Evolutionary conservation across 2,797 vertebrate species (phyloP).

Genomic region (Nyctibius grandis): DNA sequence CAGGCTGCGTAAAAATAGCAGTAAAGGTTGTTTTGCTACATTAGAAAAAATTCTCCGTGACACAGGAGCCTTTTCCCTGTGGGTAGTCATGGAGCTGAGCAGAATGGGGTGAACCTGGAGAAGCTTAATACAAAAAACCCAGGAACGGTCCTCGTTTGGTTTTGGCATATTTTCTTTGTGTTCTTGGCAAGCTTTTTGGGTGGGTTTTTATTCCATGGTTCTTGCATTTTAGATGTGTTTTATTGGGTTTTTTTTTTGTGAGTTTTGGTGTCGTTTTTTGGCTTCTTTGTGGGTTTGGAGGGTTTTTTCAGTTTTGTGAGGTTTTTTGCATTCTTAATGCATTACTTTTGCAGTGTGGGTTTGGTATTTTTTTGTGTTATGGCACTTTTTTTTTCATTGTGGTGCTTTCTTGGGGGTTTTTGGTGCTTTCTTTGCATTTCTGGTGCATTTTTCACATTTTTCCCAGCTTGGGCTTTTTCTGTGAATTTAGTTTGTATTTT

Average conservation of each 20-base stretch:
- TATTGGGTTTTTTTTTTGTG: rapidly evolving
- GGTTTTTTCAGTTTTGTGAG: rapidly evolving
- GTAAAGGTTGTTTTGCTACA: not conserved
- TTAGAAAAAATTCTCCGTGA: not conserved
- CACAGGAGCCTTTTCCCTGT: not conserved
- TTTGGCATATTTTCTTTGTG: not conserved
- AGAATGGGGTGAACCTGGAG: not conserved
- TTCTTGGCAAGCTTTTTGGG: not conserved
- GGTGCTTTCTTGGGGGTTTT: not conserved
- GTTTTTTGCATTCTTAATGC: not conserved
- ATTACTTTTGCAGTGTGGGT: not conserved
- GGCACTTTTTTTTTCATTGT: not conserved
- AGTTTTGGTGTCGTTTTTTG: not conserved
- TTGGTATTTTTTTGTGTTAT: not conserved
- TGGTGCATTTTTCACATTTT: not conserved
- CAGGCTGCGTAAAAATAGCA: not conserved
- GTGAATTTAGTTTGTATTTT: not conserved
- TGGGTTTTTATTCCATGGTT: not conserved
- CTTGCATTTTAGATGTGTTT: not conserved
- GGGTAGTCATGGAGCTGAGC: not conserved
- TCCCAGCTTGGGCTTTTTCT: not conserved
- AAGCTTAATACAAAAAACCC: not conserved
- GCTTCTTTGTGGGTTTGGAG: not conserved
- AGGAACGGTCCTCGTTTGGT: rapidly evolving
- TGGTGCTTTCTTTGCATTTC: not conserved